These are phyloP conservation scores for Sakesphorus luctuosus DNA, from an alignment of 2,113 vertebrate species.

Conservation along the genomic window DNA sequence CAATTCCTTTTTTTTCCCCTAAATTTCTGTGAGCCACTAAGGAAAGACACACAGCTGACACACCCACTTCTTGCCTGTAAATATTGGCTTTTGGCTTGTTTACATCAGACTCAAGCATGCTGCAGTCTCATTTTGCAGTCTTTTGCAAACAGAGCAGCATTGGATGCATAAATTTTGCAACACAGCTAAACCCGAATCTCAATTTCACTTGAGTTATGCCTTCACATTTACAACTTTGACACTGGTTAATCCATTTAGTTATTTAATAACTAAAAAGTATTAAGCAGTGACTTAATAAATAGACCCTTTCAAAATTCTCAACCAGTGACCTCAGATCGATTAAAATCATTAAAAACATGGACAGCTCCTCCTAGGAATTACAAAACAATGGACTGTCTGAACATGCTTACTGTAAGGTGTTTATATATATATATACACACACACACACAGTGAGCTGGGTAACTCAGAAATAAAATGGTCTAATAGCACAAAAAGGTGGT, in stretches of 20 bases:
- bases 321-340: background rate
- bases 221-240: background rate
- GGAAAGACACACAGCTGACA: background rate
- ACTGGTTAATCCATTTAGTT: background rate
- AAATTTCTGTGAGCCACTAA: background rate
- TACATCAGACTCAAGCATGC: background rate
- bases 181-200: background rate
- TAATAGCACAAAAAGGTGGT: background rate
- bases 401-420: background rate
- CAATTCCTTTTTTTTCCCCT: background rate
- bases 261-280: background rate
- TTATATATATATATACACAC: no score
- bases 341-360: background rate
- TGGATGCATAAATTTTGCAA: background rate
- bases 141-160: background rate
- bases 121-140: background rate
- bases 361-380: background rate
- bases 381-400: background rate
- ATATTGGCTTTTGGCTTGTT: background rate
- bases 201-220: background rate
- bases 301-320: background rate
- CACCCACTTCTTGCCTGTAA: background rate
- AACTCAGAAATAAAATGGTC: background rate
- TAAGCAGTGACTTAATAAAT: background rate
- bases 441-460: background rate